Percentiles rank a stretch among this genome's conserved stretches.
Evolutionary conservation across 2,113 vertebrate genomes (phyloP).

Genomic region (Melospiza georgiana): DNA sequence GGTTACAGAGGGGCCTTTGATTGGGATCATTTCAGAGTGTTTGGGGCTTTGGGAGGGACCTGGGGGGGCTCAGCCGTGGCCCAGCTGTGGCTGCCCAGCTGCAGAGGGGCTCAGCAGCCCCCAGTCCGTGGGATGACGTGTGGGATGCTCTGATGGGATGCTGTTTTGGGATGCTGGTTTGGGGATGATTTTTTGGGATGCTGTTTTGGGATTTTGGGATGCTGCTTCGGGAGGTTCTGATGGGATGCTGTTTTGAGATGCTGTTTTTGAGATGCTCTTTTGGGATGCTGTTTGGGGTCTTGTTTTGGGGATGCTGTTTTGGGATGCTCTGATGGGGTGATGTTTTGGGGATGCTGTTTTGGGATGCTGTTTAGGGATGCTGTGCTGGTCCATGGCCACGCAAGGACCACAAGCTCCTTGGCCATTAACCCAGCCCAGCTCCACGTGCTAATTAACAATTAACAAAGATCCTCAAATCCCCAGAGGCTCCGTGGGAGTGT

Average conservation of each 20-base stretch:
- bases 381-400: background rate
- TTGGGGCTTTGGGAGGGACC: background rate
- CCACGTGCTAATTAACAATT: background rate
- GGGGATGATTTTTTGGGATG: background rate
- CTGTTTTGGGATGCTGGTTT: background rate
- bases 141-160: too few relatives aligned
- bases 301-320: too few relatives aligned
- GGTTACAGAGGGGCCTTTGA: constrained; percentile 14
- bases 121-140: background rate
- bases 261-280: background rate
- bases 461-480: background rate
- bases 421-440: background rate
- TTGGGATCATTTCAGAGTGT: background rate
- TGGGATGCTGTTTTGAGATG: background rate
- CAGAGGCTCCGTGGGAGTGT: fast-evolving
- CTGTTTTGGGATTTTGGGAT: background rate
- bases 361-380: background rate
- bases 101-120: too few relatives aligned
- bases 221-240: too few relatives aligned
- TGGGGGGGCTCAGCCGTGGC: fast-evolving
- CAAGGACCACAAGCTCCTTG: background rate
- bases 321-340: background rate
- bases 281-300: background rate
- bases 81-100: background rate
- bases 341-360: background rate